Evolutionary conservation across 2,797 vertebrate genomes (phyloP).

Genomic region (Rhinella marina): DNA sequence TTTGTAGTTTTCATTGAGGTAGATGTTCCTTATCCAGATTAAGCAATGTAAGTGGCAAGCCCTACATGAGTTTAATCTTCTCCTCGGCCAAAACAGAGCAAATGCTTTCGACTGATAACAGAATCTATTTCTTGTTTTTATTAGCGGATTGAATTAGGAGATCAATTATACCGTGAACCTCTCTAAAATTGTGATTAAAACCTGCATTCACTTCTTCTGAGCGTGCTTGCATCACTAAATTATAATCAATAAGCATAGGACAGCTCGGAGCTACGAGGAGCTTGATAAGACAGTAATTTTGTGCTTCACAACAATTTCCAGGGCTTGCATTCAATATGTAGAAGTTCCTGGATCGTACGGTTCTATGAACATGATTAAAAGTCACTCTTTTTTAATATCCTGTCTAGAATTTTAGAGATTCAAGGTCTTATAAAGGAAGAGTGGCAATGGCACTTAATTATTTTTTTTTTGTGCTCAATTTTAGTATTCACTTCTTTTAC

Average conservation of each 20-base stretch:
- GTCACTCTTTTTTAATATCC: background rate
- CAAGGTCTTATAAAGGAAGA: background rate
- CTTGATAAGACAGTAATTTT: conserved; percentile 5
- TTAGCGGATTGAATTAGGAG: conserved; percentile 38
- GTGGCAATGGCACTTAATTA: background rate
- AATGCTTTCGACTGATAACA: conserved; percentile 48
- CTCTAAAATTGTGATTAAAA: conserved; percentile 16
- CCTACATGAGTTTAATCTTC: conserved; percentile 18
- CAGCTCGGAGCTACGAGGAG: background rate
- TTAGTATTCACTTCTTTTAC: background rate
- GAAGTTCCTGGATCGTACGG: background rate
- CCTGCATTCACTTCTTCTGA: conserved; percentile 20
- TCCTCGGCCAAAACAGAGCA: background rate
- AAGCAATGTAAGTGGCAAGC: conserved; percentile 35
- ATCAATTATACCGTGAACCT: conserved; percentile 40
- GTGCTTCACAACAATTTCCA: background rate
- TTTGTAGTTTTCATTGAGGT: background rate
- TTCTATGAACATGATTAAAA: background rate
- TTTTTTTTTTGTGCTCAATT: background rate
- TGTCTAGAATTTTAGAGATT: background rate
- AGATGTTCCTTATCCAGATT: conserved; percentile 3
- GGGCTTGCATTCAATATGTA: background rate
- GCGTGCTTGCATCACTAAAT: conserved; percentile 23
- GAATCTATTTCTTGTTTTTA: conserved; percentile 45
- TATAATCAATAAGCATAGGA: conserved; percentile 36